phyloP scores from a whole-genome alignment of 2,113 vertebrate species.

The Vombatus ursinus region DNA sequence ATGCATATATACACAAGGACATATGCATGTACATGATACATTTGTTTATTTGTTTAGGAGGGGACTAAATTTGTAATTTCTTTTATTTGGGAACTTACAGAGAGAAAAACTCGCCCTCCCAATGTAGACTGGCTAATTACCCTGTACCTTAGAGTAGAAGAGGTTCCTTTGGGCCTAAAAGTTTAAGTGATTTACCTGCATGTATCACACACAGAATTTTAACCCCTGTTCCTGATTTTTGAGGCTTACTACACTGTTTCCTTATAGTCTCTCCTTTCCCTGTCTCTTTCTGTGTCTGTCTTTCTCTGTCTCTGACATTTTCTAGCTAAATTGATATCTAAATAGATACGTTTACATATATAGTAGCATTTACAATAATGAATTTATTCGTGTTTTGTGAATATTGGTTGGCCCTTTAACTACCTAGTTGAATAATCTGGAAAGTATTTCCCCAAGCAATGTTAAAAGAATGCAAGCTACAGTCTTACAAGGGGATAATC shows the following conservation, averaged over 20 bases:
- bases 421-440: constrained; percentile 55
- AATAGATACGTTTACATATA: neutral
- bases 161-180: neutral
- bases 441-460: constrained; percentile 47
- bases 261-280: neutral
- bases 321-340: neutral
- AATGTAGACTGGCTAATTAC: neutral
- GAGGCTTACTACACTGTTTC: neutral
- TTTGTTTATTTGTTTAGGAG: neutral
- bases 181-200: neutral
- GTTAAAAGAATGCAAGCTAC: constrained; percentile 61
- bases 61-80: neutral
- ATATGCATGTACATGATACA: neutral
- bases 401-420: constrained; percentile 11
- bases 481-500: constrained; percentile 59
- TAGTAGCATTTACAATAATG: neutral
- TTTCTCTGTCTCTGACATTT: neutral
- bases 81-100: neutral
- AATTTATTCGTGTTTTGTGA: neutral
- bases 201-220: neutral
- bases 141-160: neutral
- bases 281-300: neutral
- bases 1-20: neutral
- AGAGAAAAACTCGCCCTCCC: neutral
- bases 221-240: neutral